Evolutionary conservation across 2,888 invertebrate genomes (phyloP).

Genomic region (Melieria picta): DNA sequence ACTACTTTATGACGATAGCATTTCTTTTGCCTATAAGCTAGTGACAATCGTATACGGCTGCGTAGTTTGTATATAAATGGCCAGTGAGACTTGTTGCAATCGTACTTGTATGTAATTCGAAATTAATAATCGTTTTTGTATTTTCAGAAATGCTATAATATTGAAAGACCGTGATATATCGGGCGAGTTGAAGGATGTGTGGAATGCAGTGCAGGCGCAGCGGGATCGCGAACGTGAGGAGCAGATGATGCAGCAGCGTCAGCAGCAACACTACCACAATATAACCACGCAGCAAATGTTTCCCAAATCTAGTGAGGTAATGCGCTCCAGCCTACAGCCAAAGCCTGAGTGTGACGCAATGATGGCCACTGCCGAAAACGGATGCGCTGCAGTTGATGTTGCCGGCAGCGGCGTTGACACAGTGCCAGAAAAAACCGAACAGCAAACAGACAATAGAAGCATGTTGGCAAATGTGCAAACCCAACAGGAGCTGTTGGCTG

Average conservation of each 20-base stretch:
- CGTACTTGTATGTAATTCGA: no score
- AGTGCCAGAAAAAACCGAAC: no score
- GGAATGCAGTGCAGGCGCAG: constrained; percentile 74
- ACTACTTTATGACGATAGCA: no score
- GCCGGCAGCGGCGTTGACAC: no score
- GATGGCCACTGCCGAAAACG: constrained; percentile 25
- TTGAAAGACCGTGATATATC: constrained; percentile 76
- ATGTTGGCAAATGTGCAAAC: no score
- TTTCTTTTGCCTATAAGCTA: no score
- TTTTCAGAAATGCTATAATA: constrained; percentile 68
- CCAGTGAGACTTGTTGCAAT: no score
- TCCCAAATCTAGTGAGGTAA: constrained; percentile 53
- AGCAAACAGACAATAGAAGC: no score
- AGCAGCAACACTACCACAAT: constrained; percentile 62
- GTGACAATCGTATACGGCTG: no score
- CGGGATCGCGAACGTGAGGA: constrained; percentile 65
- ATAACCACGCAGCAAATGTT: constrained; percentile 61
- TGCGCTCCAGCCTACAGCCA: constrained; percentile 36
- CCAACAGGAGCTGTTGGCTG: no score
- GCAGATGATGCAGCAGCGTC: constrained; percentile 63
- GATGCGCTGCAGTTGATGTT: constrained; percentile 46
- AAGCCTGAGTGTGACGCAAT: constrained; percentile 29
- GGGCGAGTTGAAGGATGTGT: constrained; percentile 79
- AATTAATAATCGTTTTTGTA: not conserved
- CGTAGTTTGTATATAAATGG: no score